These are phyloP conservation scores for Baronia brevicornis DNA, from an alignment of 2,888 invertebrate genomes.

Conservation along the genomic window DNA sequence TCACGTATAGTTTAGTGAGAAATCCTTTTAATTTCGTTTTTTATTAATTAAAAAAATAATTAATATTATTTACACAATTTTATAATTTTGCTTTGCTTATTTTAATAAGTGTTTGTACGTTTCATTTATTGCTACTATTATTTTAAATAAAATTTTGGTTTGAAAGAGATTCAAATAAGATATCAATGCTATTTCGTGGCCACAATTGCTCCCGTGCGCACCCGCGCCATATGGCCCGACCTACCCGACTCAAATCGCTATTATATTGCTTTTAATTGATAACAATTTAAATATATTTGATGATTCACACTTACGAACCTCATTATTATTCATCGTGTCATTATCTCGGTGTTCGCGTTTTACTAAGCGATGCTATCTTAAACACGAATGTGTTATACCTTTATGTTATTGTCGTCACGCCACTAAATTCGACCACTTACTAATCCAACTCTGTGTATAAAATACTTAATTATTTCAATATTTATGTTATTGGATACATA, in stretches of 20 bases:
- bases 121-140: too few relatives aligned
- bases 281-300: constrained; percentile 77
- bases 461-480: constrained; percentile 23
- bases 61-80: too few relatives aligned
- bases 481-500: too few relatives aligned
- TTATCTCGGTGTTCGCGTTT: constrained; percentile 68
- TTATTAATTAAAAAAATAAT: too few relatives aligned
- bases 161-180: neutral
- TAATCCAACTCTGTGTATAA: constrained; percentile 28
- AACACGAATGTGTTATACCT: constrained; percentile 67
- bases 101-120: too few relatives aligned
- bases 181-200: constrained; percentile 29
- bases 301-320: constrained; percentile 73
- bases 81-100: too few relatives aligned
- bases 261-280: constrained; percentile 77
- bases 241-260: constrained; percentile 70
- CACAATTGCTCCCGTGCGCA: constrained; percentile 47
- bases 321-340: constrained; percentile 74
- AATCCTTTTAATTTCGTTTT: too few relatives aligned
- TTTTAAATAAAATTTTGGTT: too few relatives aligned
- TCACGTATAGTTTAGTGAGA: too few relatives aligned
- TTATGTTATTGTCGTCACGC: constrained; percentile 60
- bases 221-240: constrained; percentile 58
- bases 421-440: constrained; percentile 35
- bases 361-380: constrained; percentile 59